Conservation (phyloP, 2,113 vertebrate genomes). For the Ornithorhynchus anatinus region DNA sequence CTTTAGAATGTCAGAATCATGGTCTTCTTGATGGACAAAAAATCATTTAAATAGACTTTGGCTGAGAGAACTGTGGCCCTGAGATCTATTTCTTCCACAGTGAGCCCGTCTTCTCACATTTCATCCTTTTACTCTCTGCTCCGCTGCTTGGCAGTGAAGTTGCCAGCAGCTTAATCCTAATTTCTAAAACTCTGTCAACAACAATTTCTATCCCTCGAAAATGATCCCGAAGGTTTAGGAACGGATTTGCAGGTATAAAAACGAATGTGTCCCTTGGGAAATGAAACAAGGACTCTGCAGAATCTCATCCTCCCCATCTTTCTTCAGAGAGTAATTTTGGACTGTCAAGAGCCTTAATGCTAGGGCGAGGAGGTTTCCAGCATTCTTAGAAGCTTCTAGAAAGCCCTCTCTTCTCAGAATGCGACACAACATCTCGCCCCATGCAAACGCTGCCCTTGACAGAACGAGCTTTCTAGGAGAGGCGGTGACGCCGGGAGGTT, state of each 20-base stretch:
- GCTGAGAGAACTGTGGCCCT: not conserved
- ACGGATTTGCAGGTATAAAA: not conserved
- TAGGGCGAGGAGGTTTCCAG: not conserved
- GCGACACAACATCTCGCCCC: no score
- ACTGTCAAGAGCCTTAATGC: not conserved
- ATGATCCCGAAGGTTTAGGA: constrained; percentile 31
- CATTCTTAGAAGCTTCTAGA: not conserved
- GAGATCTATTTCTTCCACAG: constrained; percentile 13
- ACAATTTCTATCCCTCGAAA: constrained; percentile 58
- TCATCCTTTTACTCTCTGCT: constrained; percentile 46
- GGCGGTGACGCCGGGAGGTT: no score
- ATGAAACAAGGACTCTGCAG: not conserved
- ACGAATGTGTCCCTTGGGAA: constrained; percentile 17
- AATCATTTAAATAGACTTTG: constrained; percentile 12
- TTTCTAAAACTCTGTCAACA: constrained; percentile 55
- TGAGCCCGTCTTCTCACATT: constrained; percentile 48
- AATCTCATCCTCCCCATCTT: not conserved
- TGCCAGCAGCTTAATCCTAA: constrained; percentile 55
- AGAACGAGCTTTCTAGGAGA: no score
- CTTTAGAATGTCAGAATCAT: not conserved
- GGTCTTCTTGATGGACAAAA: not conserved
- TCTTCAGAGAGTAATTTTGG: not conserved
- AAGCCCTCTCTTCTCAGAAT: not conserved
- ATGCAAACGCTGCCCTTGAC: no score
- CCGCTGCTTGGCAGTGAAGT: constrained; percentile 41